Base-by-base conservation (phyloP, 2,113 vertebrate genomes). In the Melospiza melodia region DNA sequence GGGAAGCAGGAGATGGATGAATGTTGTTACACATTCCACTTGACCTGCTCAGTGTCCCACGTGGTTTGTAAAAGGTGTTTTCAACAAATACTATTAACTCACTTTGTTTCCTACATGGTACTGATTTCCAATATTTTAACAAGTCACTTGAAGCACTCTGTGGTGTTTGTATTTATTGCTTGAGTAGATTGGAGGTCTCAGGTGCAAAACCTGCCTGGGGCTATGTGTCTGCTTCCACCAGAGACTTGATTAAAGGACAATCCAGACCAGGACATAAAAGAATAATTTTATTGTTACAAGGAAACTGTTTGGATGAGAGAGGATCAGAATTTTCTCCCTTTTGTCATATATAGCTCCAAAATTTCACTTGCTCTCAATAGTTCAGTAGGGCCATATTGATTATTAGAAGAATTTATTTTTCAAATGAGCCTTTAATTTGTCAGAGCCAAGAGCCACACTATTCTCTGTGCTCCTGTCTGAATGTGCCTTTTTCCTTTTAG, bases 91-190 rank as follows among this genome's bases (percentile, higher is more conserved):
- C 20, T 49, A 89, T 96, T 87, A 96, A 79, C 80, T 67, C 61
- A n/a, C 52, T 82, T 65, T 89, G 57, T 35, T 94, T 90, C 66
- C 83, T 89, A 49, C 80, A 72, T 61, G 90, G 46, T 79, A 90
- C 69, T 30, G 86, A 94, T 94, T 87, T 95, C 96, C 94, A 75
- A 73, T 95, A 66, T 73, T 92, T 81, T 92, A 90, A 93, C 90
- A 94, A 86, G 90, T 66, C 52, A 31, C 95, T 51, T 94, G 88
- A 89, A 96, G 68, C 85, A 35, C 51, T 23, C 43, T 65, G 75
- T 46, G 54, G 18, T 78, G 73, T 86, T 67, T 94, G 86, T 84
- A 48, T 92, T 95, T 92, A 82, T 81, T 97, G 92, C 92, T 92
- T 87, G 92, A 94, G 52, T 59, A 81, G 76, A 73, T 62, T 76